Conservation (phyloP, 2,888 invertebrate species). For the Monopis laevigella region DNA sequence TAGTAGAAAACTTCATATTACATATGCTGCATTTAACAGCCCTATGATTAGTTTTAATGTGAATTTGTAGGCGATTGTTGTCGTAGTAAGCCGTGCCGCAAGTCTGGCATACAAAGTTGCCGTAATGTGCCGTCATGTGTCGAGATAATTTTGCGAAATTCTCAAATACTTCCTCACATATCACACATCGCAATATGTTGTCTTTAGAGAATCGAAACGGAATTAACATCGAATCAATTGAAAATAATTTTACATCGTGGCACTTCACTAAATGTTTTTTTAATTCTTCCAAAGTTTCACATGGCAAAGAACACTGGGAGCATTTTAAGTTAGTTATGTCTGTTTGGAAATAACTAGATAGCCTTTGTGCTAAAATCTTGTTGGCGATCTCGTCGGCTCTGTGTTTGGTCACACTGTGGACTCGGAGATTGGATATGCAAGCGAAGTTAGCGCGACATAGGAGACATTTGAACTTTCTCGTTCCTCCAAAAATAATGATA, state of each 20-base stretch:
- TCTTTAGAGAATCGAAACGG: slow-evolving; percentile 15
- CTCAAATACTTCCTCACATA: slow-evolving; percentile 14
- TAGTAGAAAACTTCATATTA: slow-evolving; percentile 12
- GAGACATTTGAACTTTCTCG: slow-evolving; percentile 14
- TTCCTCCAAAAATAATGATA: slow-evolving; percentile 14
- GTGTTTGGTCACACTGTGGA: background rate
- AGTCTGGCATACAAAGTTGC: slow-evolving; percentile 16
- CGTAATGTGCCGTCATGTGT: slow-evolving; percentile 17
- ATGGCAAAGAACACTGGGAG: slow-evolving; percentile 10
- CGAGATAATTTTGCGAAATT: slow-evolving; percentile 13
- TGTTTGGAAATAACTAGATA: slow-evolving; percentile 9
- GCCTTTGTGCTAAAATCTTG: slow-evolving; percentile 3
- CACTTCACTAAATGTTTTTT: slow-evolving; percentile 16
- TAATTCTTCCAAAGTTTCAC: slow-evolving; percentile 13
- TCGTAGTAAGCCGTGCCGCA: slow-evolving; percentile 15
- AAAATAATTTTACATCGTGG: slow-evolving; percentile 12
- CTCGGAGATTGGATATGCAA: slow-evolving; percentile 9
- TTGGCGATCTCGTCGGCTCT: slow-evolving; percentile 7
- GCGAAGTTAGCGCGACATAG: slow-evolving; percentile 13
- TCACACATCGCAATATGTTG: slow-evolving; percentile 15
- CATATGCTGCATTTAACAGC: slow-evolving; percentile 16
- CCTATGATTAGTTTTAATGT: slow-evolving; percentile 14
- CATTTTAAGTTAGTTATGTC: slow-evolving; percentile 16
- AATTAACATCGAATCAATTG: slow-evolving; percentile 14
- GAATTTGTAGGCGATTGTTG: slow-evolving; percentile 11